phyloP scores from a whole-genome alignment of 35 echinoderm and acorn worm species.

The Diadema setosum region DNA sequence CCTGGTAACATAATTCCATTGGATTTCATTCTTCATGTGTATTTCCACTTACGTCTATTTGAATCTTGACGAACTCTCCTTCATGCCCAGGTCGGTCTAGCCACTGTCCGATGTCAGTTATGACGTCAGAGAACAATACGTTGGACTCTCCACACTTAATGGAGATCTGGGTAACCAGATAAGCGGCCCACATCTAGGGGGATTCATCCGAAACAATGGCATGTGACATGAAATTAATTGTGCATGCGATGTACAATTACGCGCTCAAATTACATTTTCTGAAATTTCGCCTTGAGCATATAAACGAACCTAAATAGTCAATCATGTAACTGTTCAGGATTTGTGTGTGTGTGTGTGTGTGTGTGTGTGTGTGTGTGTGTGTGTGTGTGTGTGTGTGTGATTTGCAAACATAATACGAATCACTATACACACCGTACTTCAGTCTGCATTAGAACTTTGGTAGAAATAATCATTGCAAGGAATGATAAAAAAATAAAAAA shows the following conservation, averaged over 20 bases:
- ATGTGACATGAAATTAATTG: background rate
- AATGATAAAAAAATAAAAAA: no score
- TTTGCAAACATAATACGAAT: no score
- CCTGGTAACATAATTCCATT: no score
- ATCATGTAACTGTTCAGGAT: background rate
- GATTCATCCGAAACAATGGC: background rate
- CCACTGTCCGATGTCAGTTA: slow-evolving; percentile 81
- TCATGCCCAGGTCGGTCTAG: slow-evolving; percentile 38
- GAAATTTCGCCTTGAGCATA: background rate
- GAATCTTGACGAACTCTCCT: slow-evolving; percentile 55
- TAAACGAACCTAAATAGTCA: background rate
- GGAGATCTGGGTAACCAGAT: slow-evolving; percentile 32
- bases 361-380: no score
- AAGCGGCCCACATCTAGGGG: slow-evolving; percentile 78
- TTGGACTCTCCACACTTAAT: slow-evolving; percentile 34
- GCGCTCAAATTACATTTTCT: background rate
- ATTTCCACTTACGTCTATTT: slow-evolving; percentile 62
- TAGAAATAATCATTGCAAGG: no score
- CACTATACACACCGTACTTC: no score
- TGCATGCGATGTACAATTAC: background rate
- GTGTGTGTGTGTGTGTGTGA: no score
- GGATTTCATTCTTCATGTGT: no score
- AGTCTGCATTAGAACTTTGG: no score
- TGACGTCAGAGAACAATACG: slow-evolving; percentile 41
- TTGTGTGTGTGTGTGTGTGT: no score